Evolutionary conservation across 2,888 invertebrate species (phyloP), one percentile per base, ranked within the genome.

Genomic region (Andrena chrysosceles): DNA sequence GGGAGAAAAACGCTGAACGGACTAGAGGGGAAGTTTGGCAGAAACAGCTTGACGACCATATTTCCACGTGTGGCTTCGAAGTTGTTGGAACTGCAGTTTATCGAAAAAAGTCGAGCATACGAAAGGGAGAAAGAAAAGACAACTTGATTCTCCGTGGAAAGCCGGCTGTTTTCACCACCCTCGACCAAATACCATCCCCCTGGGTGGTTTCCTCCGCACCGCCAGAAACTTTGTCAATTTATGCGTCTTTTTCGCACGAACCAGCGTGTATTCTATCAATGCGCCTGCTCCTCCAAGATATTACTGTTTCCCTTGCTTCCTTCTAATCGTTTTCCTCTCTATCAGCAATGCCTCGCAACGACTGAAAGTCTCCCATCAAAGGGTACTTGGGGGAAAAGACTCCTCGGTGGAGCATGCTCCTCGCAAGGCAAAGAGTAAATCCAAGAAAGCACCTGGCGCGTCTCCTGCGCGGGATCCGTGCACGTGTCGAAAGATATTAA

Each of bases 211-310:
- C 83, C 76, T 79, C 77, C 83, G 77, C 71, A 85, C 69, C 72
- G 68, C 71, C 87, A 86, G 85, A 84, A 92, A 92, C 84, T 92
- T 91, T 81, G 87, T 70, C 87, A 89, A 54, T 54, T 23, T 54
- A 54, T 54, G n/a, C 87, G 89, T 84, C 89, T 91, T 90, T 89
- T 91, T 89, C 85, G 63, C 84, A 74, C 48, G 62, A 75, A 75
- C 77, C 77, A 81, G 85, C 89, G 87, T 89, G 83, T 87, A 89
- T 90, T 89, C 89, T 88, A 89, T 90, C 91, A 89, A 90, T 90
- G 90, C 13, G 20, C 31, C 26, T 23, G 42, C 35, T 59, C 42
- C 29, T 26, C 5, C 7, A 42, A n/a, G 42, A 29, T 48, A 16
- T 60, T 48, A 31, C 20, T 10, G 20, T 29, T 29, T 7, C 42